Base-by-base conservation (phyloP, 2,797 vertebrate species). In the Staurois parvus region DNA sequence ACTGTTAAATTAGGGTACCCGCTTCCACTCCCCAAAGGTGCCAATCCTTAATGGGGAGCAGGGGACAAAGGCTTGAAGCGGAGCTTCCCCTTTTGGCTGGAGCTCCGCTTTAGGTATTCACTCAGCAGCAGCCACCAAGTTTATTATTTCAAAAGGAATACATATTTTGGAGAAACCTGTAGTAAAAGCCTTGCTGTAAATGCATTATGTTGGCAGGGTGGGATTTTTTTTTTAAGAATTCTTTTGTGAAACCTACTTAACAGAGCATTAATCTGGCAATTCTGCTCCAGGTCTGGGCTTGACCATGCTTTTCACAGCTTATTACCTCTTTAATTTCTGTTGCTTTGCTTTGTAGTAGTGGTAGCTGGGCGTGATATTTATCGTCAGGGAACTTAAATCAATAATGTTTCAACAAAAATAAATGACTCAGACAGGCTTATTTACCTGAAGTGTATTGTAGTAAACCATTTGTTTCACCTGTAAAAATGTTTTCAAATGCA, bases 391-490 rank as follows among this genome's bases (percentile, higher is more conserved):
- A 10, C 15, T 52, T 48, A 21, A 79, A 24, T 79, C 66, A 52
- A 69, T 79, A 69, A 79, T 11, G 28, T 42, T 67, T 48, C 66
- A 48, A 37, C 37, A 79, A 69, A 37, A 79, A 79, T 79, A 69
- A 69, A 69, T 79, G 21, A n/a, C 12, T 17, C 77, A 48, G 77
- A 40, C 76, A 68, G 37, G 26, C 67, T 79, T 48, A 69, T 34
- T 69, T 79, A 29, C 19, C 45, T 29, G 29, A 28, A 69, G 17
- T 52, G 30, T 29, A 32, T 37, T 79, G 45, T 69, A 52, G 48
- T 52, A 69, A 4, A 69, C 3, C 40, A 68, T 67, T 32, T n/a
- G 66, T 79, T 69, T 45, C 67, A 37, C 28, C 59, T 67, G 45
- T 79, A 68, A 32, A 68, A 69, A 69, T 69, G 24, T 68, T 21